Evolutionary conservation across 2,888 invertebrate species (phyloP), one percentile per base, ranked within the genome.

Genomic region (Drosophila suboccidentalis): DNA sequence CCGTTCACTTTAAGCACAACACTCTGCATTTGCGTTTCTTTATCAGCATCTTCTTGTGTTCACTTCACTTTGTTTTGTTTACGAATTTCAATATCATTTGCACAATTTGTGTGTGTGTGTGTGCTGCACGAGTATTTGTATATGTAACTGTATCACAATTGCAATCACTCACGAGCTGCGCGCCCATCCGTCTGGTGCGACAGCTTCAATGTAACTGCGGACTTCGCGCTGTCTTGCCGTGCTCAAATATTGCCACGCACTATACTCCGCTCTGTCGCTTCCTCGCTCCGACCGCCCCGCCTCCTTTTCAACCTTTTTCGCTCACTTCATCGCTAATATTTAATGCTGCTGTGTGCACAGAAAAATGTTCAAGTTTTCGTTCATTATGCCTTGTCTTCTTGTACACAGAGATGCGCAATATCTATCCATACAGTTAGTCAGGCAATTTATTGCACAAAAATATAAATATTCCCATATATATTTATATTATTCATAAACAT

Each of bases 161-260:
- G 32, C 38, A 66, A 63, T 49, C 50, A 54, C 57, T 50, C 47
- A 49, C 38, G 62, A 61, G 60, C 62, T 46, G 50, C 78, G 78
- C 70, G 75, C 70, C 57, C 68, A 60, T 69, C 89, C 82, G 85
- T 67, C 80, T 71, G 55, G 49, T 59, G 47, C 61, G 78, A 87
- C 85, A 75, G 53, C 65, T 82, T 68, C 59, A 72, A 64, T 87
- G 89, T 89, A 87, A 86, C 80, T 86, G 87, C 77, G 66, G 71
- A 77, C 51, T 72, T 69, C 61, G 67, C 59, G 63, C 63, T 64
- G 70, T 55, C 65, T 74, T 88, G 72, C 38, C 75, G 60, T 87
- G 68, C 84, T 86, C 87, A 86, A 86, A 76, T 83, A 84, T 71
- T 39, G 83, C 70, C 71, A 71, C 75, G 82, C 80, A 79, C 58